Percentiles rank a stretch among this genome's conserved stretches.
Evolutionary conservation across 2,888 invertebrate genomes (phyloP).

Genomic region (Heterodera filipjevi): DNA sequence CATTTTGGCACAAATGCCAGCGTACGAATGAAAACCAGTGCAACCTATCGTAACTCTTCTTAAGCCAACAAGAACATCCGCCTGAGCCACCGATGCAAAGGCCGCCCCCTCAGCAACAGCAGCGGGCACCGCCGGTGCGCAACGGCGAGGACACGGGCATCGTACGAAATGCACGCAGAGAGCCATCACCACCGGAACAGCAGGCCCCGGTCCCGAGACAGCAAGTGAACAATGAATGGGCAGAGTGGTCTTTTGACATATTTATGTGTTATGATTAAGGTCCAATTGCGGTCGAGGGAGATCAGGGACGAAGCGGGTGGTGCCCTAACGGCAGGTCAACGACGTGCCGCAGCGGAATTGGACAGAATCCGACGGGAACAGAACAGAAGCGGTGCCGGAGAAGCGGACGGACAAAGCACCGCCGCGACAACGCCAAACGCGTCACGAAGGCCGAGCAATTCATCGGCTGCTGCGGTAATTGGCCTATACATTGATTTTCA

Average conservation of each 20-base stretch:
- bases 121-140: conserved; percentile 22
- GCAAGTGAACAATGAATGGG: conserved; percentile 44
- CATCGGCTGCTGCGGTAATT: background rate
- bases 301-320: conserved; percentile 40
- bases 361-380: conserved; percentile 54
- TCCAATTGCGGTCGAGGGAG: conserved; percentile 38
- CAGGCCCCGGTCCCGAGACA: conserved; percentile 57
- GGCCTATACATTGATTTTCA: background rate
- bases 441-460: background rate
- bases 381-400: conserved; percentile 31
- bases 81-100: conserved; percentile 18
- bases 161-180: conserved; percentile 32
- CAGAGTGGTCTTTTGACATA: too few species aligned
- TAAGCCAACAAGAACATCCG: conserved; percentile 34
- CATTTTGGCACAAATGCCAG: conserved; percentile 65
- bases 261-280: conserved; percentile 7
- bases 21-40: conserved; percentile 31
- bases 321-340: conserved; percentile 56
- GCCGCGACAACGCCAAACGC: background rate
- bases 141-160: conserved; percentile 39
- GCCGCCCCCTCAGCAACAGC: conserved; percentile 25
- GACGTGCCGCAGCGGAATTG: conserved; percentile 60
- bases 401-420: conserved; percentile 13
- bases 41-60: background rate
- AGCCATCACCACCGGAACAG: conserved; percentile 34